Evolutionary conservation across 2,797 vertebrate genomes (phyloP).

Genomic region (Intellagama lesueurii): DNA sequence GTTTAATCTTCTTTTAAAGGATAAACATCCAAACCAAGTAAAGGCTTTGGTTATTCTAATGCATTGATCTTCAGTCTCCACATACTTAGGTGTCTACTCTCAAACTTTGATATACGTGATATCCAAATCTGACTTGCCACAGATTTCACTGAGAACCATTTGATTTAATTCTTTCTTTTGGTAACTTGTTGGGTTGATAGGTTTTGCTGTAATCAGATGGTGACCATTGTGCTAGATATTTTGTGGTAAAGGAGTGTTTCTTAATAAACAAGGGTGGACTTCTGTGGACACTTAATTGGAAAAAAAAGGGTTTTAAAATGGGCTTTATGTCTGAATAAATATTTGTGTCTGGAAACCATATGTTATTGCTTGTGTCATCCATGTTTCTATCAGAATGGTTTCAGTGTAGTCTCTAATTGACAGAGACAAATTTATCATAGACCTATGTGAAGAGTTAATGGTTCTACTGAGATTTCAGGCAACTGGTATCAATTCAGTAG

Average conservation of each 20-base stretch:
- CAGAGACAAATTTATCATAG: neutral
- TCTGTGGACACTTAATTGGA: neutral
- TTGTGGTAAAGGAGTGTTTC: neutral
- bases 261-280: neutral
- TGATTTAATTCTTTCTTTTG: slow-evolving; percentile 50
- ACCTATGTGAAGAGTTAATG: neutral
- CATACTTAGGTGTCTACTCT: slow-evolving; percentile 31
- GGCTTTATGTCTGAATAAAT: neutral
- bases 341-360: neutral
- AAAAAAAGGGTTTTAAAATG: neutral
- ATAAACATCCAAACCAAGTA: neutral
- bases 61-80: neutral
- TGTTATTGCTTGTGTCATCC: neutral
- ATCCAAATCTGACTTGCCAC: neutral
- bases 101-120: slow-evolving; percentile 10
- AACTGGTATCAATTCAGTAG: neutral
- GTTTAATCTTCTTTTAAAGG: neutral
- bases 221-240: slow-evolving; percentile 22
- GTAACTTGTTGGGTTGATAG: slow-evolving; percentile 50
- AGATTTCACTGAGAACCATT: neutral
- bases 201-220: slow-evolving; percentile 45
- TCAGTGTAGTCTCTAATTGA: too few relatives aligned
- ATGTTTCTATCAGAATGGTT: neutral
- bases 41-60: neutral
- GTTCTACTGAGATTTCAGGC: neutral